Conservation (phyloP, 37 sponge, comb jelly and placozoan species). For the Ianthella basta region DNA sequence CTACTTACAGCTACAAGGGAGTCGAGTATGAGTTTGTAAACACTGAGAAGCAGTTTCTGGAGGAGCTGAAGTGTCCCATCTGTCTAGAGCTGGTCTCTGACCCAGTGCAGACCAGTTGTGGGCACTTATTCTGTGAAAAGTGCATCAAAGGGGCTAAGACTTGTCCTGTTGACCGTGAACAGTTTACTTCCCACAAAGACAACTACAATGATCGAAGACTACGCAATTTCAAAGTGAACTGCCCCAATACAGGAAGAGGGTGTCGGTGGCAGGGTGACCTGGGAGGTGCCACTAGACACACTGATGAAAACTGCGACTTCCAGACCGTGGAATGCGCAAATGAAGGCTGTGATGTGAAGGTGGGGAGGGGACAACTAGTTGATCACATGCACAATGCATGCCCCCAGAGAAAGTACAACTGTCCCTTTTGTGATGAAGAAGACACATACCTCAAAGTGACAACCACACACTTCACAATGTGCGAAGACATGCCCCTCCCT, state of each 20-base stretch:
- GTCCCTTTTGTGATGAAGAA: constrained; percentile 35
- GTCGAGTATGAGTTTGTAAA: background rate
- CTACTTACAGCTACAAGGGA: background rate
- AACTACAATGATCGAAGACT: constrained; percentile 28
- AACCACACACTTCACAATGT: constrained; percentile 8
- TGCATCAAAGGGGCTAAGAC: background rate
- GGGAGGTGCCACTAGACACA: constrained; percentile 25
- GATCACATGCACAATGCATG: constrained; percentile 36
- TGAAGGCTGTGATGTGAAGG: constrained; percentile 19
- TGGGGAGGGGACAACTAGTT: background rate
- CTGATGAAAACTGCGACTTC: constrained; percentile 41
- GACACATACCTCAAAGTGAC: constrained; percentile 45
- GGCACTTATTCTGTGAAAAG: background rate
- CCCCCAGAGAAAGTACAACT: constrained; percentile 21
- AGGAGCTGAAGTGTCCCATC: background rate
- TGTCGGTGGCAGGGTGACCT: constrained; percentile 59
- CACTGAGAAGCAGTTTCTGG: background rate
- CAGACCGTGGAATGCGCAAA: constrained; percentile 30
- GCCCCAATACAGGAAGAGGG: constrained; percentile 46
- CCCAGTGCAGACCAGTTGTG: constrained; percentile 10
- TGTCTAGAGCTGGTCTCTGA: constrained; percentile 1
- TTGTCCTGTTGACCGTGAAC: background rate
- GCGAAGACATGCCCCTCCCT: constrained; percentile 34
- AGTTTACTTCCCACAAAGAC: constrained; percentile 39
- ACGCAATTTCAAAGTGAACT: constrained; percentile 34